A percentile compares a stretch with the other conserved stretches of the same genome.
Evolutionary conservation across 1,140 invertebrate species (phyloP).

Genomic region (Drosophila nikananu): DNA sequence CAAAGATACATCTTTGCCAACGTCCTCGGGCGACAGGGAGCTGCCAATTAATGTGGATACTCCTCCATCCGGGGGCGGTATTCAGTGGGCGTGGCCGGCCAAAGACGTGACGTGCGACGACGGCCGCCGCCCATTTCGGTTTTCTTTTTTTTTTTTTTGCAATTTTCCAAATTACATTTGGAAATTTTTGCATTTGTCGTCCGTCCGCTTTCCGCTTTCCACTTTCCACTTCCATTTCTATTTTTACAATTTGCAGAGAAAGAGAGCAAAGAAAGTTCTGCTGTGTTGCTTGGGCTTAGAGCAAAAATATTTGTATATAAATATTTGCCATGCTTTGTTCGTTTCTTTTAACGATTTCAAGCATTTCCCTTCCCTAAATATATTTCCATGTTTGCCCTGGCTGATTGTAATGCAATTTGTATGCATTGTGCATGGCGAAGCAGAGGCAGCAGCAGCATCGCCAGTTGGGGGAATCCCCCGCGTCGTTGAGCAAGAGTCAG

Average conservation of each 20-base stretch:
- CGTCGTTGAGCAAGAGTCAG: slow-evolving; percentile 17
- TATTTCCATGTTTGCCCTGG: slow-evolving; percentile 72
- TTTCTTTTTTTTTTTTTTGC: too few species aligned
- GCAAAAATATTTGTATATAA: slow-evolving; percentile 66
- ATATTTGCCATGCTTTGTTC: slow-evolving; percentile 63
- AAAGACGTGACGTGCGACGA: slow-evolving; percentile 48
- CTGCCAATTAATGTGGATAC: slow-evolving; percentile 64
- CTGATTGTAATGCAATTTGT: slow-evolving; percentile 83
- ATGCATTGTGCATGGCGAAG: slow-evolving; percentile 79
- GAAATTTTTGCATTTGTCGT: slow-evolving; percentile 62
- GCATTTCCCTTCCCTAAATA: slow-evolving; percentile 55
- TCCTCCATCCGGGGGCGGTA: slow-evolving; percentile 22
- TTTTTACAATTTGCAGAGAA: background rate
- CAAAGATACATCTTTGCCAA: slow-evolving; percentile 12
- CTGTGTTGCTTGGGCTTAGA: slow-evolving; percentile 39
- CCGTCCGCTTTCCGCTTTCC: slow-evolving; percentile 9
- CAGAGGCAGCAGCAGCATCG: slow-evolving; percentile 6
- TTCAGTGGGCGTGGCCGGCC: slow-evolving; percentile 5
- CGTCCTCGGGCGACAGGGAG: slow-evolving; percentile 23
- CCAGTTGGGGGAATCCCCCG: slow-evolving; percentile 11
- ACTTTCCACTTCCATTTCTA: slow-evolving; percentile 26
- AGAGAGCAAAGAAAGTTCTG: background rate
- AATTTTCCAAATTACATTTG: slow-evolving; percentile 80
- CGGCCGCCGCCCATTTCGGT: slow-evolving; percentile 22
- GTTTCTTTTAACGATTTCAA: slow-evolving; percentile 56